A percentile compares a stretch with the other conserved stretches of the same genome.
phyloP scores from a whole-genome alignment of 2,797 vertebrate species.

The Sardinella longiceps region DNA sequence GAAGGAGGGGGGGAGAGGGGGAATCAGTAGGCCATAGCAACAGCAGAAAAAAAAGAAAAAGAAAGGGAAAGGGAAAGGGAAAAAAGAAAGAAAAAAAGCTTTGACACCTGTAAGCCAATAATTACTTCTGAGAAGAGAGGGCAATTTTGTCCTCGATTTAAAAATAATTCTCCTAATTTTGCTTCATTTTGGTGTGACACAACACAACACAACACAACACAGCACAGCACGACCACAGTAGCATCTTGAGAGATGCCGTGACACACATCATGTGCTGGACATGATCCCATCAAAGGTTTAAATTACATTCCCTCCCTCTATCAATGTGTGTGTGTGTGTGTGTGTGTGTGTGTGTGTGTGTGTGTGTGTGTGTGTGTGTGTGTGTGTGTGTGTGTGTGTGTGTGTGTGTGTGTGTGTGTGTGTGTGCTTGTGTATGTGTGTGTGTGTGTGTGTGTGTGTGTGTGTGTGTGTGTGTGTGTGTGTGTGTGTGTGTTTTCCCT shows the following conservation, averaged over 20 bases:
- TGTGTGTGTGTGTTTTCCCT: background rate
- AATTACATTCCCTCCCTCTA: background rate
- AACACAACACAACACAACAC: no score
- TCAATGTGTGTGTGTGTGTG: background rate
- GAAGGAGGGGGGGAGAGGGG: background rate
- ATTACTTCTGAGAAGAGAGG: background rate
- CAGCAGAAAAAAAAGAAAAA: background rate
- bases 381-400: no score
- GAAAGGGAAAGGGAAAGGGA: no score
- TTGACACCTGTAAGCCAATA: constrained; percentile 20
- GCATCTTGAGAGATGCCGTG: background rate
- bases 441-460: background rate
- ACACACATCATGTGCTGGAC: background rate
- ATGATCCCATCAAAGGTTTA: background rate
- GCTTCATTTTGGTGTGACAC: background rate
- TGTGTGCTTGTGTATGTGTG: background rate
- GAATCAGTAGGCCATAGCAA: background rate
- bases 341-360: background rate
- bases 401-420: no score
- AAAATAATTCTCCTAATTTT: constrained; percentile 12
- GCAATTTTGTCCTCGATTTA: background rate
- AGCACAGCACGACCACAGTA: background rate
- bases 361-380: constrained; percentile 8
- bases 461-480: background rate
- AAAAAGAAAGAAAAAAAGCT: background rate